Percentiles rank a stretch among this genome's conserved stretches.
Conservation (phyloP, 1,140 invertebrate species). For the Aphaenogaster rudis region DNA sequence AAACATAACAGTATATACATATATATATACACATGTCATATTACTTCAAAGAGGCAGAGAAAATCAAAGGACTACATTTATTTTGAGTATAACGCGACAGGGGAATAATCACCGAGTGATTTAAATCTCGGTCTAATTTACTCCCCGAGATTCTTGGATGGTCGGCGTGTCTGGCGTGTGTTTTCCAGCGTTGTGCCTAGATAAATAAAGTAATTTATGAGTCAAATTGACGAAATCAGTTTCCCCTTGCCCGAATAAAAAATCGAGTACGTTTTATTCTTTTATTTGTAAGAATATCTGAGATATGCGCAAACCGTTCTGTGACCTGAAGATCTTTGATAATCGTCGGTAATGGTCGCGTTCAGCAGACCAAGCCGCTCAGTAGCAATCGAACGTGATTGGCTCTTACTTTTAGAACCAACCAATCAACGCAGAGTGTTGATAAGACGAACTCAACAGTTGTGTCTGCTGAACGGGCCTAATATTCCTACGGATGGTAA, state of each 20-base stretch:
- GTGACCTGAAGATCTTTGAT: neutral
- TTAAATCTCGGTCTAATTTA: neutral
- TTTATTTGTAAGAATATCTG: neutral
- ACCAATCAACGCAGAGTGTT: too few relatives aligned
- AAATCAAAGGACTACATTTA: constrained; percentile 9
- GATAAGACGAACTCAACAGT: too few relatives aligned
- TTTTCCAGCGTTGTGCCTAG: constrained; percentile 56
- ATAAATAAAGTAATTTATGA: constrained; percentile 61
- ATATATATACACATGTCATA: neutral
- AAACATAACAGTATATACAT: neutral
- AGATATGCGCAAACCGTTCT: neutral
- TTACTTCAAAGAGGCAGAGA: constrained; percentile 3
- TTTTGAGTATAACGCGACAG: neutral
- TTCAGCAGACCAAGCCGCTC: too few relatives aligned
- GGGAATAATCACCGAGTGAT: neutral
- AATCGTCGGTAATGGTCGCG: neutral
- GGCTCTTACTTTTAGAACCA: too few relatives aligned
- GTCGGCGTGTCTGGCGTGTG: neutral
- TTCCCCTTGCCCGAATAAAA: neutral
- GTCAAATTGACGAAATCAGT: neutral
- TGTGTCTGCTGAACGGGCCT: too few relatives aligned
- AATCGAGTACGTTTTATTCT: neutral
- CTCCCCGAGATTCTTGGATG: neutral
- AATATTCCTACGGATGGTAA: neutral
- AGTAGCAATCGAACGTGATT: too few relatives aligned